Percentiles rank a stretch among this genome's conserved stretches.
phyloP scores from a whole-genome alignment of 2,113 vertebrate species.

The Zosterops japonicus region DNA sequence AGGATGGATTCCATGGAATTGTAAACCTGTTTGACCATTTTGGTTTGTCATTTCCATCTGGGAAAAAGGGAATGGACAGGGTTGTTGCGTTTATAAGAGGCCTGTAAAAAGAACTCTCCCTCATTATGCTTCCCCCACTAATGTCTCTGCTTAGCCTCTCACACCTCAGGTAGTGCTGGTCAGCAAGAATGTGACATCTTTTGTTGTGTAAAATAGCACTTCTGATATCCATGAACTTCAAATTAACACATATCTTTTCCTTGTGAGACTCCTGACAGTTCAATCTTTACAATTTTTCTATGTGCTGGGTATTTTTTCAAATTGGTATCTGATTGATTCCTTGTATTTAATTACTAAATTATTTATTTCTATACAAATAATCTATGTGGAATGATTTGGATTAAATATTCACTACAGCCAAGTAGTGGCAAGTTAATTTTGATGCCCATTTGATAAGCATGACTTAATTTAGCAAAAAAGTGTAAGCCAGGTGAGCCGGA shows the following conservation, averaged over 20 bases:
- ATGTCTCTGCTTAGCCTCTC: neutral
- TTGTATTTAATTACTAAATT: neutral
- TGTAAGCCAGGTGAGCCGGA: neutral
- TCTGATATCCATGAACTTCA: neutral
- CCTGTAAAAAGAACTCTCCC: neutral
- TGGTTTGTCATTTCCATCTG: conserved; percentile 71
- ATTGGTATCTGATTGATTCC: neutral
- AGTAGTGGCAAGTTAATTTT: neutral
- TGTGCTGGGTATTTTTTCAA: neutral
- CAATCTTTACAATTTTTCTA: neutral
- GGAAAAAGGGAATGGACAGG: conserved; percentile 61
- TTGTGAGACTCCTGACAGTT: neutral
- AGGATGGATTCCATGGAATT: conserved; percentile 82
- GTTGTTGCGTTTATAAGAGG: conserved; percentile 60
- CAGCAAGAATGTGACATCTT: neutral
- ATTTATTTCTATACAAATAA: neutral
- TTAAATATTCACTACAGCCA: neutral
- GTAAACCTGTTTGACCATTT: conserved; percentile 62
- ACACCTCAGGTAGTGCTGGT: neutral
- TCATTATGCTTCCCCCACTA: neutral
- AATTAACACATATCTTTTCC: neutral
- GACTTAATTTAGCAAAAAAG: neutral
- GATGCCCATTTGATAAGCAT: neutral
- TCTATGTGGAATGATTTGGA: neutral
- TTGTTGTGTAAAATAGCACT: neutral